Conservation (phyloP, 2,113 vertebrate genomes). For the Abramis brama region DNA sequence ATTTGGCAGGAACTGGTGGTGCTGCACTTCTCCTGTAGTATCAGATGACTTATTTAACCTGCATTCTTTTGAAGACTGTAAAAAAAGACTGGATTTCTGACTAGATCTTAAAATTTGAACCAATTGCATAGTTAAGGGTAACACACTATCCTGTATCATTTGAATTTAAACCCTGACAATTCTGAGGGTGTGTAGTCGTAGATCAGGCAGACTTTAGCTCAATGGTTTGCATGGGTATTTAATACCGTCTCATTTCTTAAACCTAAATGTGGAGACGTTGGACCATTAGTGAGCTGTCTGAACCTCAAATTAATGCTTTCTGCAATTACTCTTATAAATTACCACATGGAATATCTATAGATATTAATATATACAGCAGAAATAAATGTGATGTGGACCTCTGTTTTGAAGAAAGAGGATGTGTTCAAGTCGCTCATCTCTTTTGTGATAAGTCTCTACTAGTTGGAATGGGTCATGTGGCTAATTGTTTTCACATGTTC, state of each 20-base stretch:
- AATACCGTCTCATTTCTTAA: not conserved
- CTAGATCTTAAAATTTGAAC: not conserved
- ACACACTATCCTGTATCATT: not conserved
- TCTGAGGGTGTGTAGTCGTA: not conserved
- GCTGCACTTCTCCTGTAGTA: not conserved
- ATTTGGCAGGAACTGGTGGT: not conserved
- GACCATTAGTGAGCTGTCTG: not conserved
- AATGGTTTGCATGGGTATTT: not conserved
- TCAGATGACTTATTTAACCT: conserved; percentile 3
- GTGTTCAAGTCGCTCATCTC: not conserved
- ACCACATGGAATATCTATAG: not conserved
- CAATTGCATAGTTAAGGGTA: not conserved
- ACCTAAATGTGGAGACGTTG: not conserved
- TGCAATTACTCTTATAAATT: not conserved
- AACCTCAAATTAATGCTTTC: not conserved
- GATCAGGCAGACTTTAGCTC: not conserved
- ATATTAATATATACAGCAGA: not conserved
- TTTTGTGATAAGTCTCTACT: conserved; percentile 2
- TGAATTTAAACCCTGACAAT: not conserved
- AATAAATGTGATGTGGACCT: not conserved
- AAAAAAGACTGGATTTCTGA: not conserved
- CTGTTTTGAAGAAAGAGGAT: not conserved
- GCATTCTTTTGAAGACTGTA: not conserved
- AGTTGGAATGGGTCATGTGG: not conserved
- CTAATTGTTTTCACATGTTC: conserved; percentile 63